Conservation (phyloP, 1,140 invertebrate genomes). For the Trialeurodes vaporariorum region DNA sequence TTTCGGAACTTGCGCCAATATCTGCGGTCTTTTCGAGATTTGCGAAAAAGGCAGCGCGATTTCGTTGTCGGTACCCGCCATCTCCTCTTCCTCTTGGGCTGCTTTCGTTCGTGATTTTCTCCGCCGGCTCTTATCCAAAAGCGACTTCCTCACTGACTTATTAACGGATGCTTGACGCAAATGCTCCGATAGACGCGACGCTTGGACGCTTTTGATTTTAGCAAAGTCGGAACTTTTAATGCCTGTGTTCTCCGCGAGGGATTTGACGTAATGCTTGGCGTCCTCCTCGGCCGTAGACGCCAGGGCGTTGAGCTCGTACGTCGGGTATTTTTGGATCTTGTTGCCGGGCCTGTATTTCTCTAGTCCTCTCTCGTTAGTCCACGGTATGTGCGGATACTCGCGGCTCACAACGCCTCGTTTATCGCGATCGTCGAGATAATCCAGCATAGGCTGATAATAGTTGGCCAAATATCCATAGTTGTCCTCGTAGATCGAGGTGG, state of each 20-base stretch:
- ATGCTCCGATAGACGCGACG: slow-evolving; percentile 49
- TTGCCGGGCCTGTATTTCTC: slow-evolving; percentile 39
- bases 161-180: slow-evolving; percentile 43
- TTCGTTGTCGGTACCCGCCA: background rate
- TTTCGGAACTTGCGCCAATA: background rate
- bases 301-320: slow-evolving; percentile 7
- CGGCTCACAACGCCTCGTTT: slow-evolving; percentile 19
- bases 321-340: slow-evolving; percentile 24
- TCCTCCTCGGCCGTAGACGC: slow-evolving; percentile 26
- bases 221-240: slow-evolving; percentile 51
- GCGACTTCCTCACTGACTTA: slow-evolving; percentile 31
- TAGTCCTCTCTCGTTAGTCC: slow-evolving; percentile 54
- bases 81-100: background rate
- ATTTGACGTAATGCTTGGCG: slow-evolving; percentile 18
- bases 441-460: slow-evolving; percentile 71
- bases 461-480: slow-evolving; percentile 70
- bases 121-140: too few species aligned
- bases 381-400: slow-evolving; percentile 52
- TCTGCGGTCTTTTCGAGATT: background rate
- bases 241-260: slow-evolving; percentile 28
- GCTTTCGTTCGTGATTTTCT: background rate
- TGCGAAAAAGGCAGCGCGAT: background rate
- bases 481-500: slow-evolving; percentile 57
- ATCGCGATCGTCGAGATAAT: slow-evolving; percentile 51
- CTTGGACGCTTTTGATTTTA: slow-evolving; percentile 49